These are phyloP conservation scores for Copidosoma floridanum DNA, from an alignment of 1,140 invertebrate genomes.

Conservation along the genomic window DNA sequence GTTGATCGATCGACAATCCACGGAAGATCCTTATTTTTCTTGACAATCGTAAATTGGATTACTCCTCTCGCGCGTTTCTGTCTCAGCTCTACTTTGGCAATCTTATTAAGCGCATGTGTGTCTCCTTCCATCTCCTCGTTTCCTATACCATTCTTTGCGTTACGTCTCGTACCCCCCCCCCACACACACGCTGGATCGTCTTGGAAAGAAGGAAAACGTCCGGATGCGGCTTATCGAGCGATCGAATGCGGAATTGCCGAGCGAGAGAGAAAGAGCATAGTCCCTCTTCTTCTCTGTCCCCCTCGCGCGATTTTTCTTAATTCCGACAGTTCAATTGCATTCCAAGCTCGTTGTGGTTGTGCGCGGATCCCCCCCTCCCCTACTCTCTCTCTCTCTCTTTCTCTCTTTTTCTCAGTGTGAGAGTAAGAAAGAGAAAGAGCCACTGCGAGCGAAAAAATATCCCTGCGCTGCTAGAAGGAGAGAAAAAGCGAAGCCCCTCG, in stretches of 20 bases:
- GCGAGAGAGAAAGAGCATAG: no score
- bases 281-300: no score
- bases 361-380: not conserved
- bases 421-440: no score
- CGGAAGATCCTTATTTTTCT: no score
- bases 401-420: no score
- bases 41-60: slow-evolving; percentile 17
- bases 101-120: no score
- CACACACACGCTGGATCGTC: no score
- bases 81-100: no score
- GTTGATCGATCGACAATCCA: no score
- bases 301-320: slow-evolving; percentile 21
- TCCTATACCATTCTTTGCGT: not conserved
- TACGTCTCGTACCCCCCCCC: no score
- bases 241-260: slow-evolving; percentile 23
- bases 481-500: not conserved
- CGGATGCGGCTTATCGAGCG: slow-evolving; percentile 11
- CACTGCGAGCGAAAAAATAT: not conserved
- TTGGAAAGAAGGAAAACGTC: not conserved
- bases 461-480: no score
- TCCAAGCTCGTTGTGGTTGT: slow-evolving; percentile 17
- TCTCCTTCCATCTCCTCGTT: not conserved
- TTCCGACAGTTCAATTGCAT: slow-evolving; percentile 31
- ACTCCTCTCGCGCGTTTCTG: not conserved
- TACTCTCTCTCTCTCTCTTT: no score